phyloP scores from a whole-genome alignment of 2,113 vertebrate genomes.

The Dicerorhinus sumatrensis region DNA sequence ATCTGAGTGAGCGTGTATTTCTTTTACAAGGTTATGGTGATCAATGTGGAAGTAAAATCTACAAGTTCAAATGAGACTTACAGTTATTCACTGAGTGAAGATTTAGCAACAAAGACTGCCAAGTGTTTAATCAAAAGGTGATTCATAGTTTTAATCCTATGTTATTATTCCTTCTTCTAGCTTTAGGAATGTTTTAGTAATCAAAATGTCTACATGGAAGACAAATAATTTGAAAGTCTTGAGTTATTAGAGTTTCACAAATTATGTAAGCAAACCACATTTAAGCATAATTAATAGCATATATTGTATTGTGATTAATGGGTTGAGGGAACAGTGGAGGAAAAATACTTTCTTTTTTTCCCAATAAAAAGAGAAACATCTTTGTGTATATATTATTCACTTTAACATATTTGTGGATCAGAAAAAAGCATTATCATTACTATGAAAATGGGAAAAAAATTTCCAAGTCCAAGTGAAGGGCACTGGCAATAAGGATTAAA shows the following conservation, averaged over 20 bases:
- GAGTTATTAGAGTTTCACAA: not conserved
- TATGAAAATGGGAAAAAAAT: not conserved
- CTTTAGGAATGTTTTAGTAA: constrained; percentile 72
- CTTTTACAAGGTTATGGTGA: constrained; percentile 33
- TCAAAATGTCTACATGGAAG: constrained; percentile 72
- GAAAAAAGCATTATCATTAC: not conserved
- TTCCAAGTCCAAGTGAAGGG: not conserved
- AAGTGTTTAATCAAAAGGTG: constrained; percentile 84
- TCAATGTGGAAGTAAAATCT: constrained; percentile 84
- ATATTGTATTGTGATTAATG: constrained; percentile 60
- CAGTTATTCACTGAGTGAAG: constrained; percentile 82
- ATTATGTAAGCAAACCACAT: constrained; percentile 53
- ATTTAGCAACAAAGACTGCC: constrained; percentile 82
- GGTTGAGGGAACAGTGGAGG: not conserved
- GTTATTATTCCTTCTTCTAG: constrained; percentile 73
- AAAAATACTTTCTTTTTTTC: constrained; percentile 40
- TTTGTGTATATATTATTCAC: not conserved
- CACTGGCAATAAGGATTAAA: not conserved
- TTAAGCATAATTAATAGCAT: constrained; percentile 76
- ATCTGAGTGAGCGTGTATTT: not conserved
- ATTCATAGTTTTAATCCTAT: constrained; percentile 81
- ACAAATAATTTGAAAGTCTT: constrained; percentile 61
- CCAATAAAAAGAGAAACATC: constrained; percentile 63
- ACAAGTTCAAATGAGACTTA: constrained; percentile 83
- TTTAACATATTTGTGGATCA: constrained; percentile 33